Evolutionary conservation across 2,797 vertebrate genomes (phyloP), one percentile per base, ranked within the genome.

Genomic region (Pogonophryne albipinna): DNA sequence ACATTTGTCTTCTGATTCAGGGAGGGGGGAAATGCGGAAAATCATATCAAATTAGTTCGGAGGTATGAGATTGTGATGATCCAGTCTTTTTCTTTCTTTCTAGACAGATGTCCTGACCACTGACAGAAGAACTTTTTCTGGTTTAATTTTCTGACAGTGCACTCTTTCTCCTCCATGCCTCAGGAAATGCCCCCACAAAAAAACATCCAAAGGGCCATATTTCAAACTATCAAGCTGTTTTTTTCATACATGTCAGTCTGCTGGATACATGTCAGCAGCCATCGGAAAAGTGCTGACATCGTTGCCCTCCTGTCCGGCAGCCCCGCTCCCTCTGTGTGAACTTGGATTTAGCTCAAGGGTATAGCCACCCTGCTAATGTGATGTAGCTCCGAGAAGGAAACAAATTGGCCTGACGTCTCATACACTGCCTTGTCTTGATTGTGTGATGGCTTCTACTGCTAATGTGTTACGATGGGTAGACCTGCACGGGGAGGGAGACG

Each of bases 261-360:
- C 82, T 87, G 86, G 87, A 81, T 89, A 85, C 91, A 89, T 91
- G 93, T 92, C 91, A 92, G 89, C 90, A 91, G 87, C 85, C 83
- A 66, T 92, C 89, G 87, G 88, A 89, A 93, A 94, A 93, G 90
- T 92, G 93, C 94, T 94, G 94, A 95, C 92, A 91, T 27, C 10
- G 93, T 91, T 90, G 83, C 85, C 89, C 90, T 88, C 86, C 91
- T 92, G 92, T 92, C 93, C 90, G 45, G 86, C 89, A 78, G 85
- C 79, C 74, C 34, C 58, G 72, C 87, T 91, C 86, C 89, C 85
- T 87, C 86, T 88, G 85, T 89, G 89, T 93, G 93, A 94, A 94
- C 94, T 94, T 94, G 93, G 93, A 93, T 94, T 93, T 92, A 92
- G 93, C 93, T 95, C 93, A 94, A 95, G 93, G 94, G 93, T 94